Base-by-base conservation (phyloP, 2,113 vertebrate genomes). In the Oostethus manadensis region DNA sequence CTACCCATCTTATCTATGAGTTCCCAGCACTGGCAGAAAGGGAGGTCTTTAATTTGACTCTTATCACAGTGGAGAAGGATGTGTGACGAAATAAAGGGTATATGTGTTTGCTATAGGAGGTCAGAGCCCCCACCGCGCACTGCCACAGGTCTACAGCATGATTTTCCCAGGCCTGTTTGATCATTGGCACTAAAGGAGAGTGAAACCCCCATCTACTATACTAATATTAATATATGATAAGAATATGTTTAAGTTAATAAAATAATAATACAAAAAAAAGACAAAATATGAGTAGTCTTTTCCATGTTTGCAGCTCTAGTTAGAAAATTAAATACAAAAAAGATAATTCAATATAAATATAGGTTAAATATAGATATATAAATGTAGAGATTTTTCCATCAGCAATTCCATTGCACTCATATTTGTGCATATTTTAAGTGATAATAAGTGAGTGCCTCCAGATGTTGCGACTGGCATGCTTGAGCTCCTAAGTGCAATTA, bases 11-110 rank as follows among this genome's bases (percentile, higher is more conserved):
- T 88, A 84, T 87, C 85, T 74, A 48, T 20, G 3, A 58, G 63
- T 88, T 87, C 84, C 78, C 80, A 83, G 71, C 66, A 59, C 59
- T 26, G 13, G 62, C 35, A 45, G 7, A 64, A 70, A 77, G 58
- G 62, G 77, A 83, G 85, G 75, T 72, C 70, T 85, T 80, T 86
- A 80, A 85, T 79, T 63, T 16, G 51, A 63, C 55, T 74, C 60
- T 83, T 87, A 89, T 88, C 88, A 47, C 61, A 58, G 56, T 53
- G 54, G 61, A 45, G 63, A 48, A 22, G 65, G 48, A 74, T 63
- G 57, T 51, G 56, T 67, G 54, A 51, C 64, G 64, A 63, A 58
- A 55, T 42, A 58, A 38, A 38, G 29, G 29, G 44, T 14, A 55
- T 55, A 35, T 55, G 23, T 45, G 56, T 18, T 56, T 35, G 50